Evolutionary conservation across 2,888 invertebrate species (phyloP).

Genomic region (Drosophila siamana): DNA sequence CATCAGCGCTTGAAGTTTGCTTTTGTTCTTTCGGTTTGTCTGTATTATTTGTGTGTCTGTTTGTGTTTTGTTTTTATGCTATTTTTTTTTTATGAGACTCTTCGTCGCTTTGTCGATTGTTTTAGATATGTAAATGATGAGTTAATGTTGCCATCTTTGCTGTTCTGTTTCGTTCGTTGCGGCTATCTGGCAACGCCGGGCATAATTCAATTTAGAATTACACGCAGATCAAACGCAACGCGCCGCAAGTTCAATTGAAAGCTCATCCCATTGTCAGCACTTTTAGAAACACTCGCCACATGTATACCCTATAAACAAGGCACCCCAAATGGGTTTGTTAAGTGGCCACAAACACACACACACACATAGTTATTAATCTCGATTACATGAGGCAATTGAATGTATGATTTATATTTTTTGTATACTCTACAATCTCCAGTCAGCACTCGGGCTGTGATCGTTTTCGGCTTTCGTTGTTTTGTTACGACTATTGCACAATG

Average conservation of each 20-base stretch:
- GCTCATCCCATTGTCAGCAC: conserved; percentile 21
- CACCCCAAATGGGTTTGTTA: conserved; percentile 1
- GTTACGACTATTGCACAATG: background rate
- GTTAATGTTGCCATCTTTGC: conserved; percentile 10
- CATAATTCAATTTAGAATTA: conserved; percentile 21
- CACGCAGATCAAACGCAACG: conserved; percentile 29
- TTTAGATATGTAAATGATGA: conserved; percentile 27
- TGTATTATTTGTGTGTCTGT: background rate
- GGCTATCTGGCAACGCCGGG: conserved; percentile 36
- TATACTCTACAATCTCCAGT: conserved; percentile 11
- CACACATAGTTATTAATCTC: no score
- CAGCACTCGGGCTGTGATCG: background rate
- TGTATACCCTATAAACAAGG: conserved; percentile 5
- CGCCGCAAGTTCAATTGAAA: conserved; percentile 40
- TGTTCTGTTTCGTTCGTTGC: background rate
- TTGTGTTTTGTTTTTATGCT: conserved; percentile 6
- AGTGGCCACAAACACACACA: background rate
- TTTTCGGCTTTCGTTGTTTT: no score
- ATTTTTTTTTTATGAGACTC: conserved; percentile 1
- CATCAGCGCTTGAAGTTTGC: conserved; percentile 42
- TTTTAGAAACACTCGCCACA: background rate
- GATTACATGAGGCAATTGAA: no score
- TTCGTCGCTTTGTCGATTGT: background rate
- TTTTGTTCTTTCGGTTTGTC: background rate
- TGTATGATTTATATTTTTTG: conserved; percentile 1